Evolutionary conservation across 1,140 invertebrate genomes (phyloP).

Genomic region (Wasmannia auropunctata): DNA sequence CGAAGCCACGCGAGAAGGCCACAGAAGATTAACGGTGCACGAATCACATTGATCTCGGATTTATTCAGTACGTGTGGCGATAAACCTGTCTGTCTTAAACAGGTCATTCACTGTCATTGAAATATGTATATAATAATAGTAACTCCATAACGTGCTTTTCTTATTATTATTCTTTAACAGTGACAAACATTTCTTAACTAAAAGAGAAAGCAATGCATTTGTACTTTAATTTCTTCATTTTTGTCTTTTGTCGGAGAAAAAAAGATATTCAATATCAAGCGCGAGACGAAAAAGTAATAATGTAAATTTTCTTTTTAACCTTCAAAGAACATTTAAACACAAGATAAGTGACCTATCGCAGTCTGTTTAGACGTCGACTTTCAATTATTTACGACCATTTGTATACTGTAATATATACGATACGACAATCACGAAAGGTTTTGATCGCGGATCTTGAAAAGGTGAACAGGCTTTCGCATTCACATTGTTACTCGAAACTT

Average conservation of each 20-base stretch:
- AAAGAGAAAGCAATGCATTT: not conserved
- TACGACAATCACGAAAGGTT: conserved; percentile 52
- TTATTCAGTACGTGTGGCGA: conserved; percentile 33
- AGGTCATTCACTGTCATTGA: not conserved
- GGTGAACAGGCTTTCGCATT: conserved; percentile 61
- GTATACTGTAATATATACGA: not conserved
- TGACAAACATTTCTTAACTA: not conserved
- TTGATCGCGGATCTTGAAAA: conserved; percentile 60
- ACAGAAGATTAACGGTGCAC: conserved; percentile 39
- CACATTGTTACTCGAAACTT: not conserved
- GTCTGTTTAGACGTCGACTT: not conserved
- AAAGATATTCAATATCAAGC: not conserved
- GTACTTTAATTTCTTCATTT: not conserved
- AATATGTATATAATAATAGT: not conserved
- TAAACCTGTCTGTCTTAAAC: not conserved
- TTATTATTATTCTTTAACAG: not conserved
- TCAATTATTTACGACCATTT: conserved; percentile 42
- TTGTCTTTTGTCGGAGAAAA: not conserved
- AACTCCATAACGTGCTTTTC: not conserved
- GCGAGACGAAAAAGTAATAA: not conserved
- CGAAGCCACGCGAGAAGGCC: not conserved
- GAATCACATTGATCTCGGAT: conserved; percentile 35
- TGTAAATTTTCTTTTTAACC: not conserved
- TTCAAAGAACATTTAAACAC: not conserved
- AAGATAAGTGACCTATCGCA: conserved; percentile 10